Base-by-base conservation (phyloP, 1,140 invertebrate genomes). In the Andricus grossulariae region DNA sequence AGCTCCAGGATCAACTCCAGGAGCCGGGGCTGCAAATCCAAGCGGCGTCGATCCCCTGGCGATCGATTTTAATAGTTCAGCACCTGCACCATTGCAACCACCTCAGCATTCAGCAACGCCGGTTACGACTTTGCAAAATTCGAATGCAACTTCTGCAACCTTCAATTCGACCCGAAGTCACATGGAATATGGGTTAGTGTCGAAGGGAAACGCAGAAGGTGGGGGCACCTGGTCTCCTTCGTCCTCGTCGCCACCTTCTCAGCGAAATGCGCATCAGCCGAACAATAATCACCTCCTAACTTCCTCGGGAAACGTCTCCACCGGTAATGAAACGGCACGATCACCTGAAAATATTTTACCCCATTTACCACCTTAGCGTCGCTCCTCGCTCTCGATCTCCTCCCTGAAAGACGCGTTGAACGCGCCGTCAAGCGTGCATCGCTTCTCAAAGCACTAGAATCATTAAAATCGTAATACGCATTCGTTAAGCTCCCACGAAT, bases 301-400 rank as follows among this genome's bases (percentile, higher is more conserved):
- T 3, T 78, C 77, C 8, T 71, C 77, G n/a, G 52, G 73, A 0
- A 72, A 66, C n/a, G 13, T 66, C 39, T 66, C 60, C 60, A 39
- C 77, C 7, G 72, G 39, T 18, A 80, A 83, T 51, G 55, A 76
- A 49, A 81, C 57, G 15, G 75, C 88, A 39, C 87, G 88, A 45
- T 88, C 90, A 54, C 88, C 90, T 15, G 90, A 92, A 73, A 90
- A 88, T 74, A 84, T 90, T 82, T 80, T 90, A 73, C 86, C 91
- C 25, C 87, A 89, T 75, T 84, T 92, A 71, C 90, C 91, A 21
- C 90, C 90, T 90, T 92, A 91, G 89, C 91, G 83, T 39, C 80
- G 79, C 74, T 76, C 76, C 72, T 80, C 71, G 75, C 78, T 78
- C 66, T 74, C 39, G 79, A 72, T 54, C 70, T 50, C 52, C 77